phyloP scores from a whole-genome alignment of 2,797 vertebrate genomes.

The Hyperoplus lanceolatus region DNA sequence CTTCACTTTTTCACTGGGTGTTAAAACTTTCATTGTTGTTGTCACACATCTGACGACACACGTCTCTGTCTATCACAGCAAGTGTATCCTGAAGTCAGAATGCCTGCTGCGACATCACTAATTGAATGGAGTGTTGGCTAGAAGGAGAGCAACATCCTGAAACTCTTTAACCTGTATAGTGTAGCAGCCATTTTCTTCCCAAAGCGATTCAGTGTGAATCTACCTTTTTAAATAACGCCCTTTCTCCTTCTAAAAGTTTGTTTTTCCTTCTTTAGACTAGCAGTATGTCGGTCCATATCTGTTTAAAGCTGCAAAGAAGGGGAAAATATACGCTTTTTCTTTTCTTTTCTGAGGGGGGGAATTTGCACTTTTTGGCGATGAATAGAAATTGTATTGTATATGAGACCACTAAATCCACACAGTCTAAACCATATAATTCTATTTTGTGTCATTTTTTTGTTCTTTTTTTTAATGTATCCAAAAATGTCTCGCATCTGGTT shows the following conservation, averaged over 20 bases:
- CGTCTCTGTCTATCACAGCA: slow-evolving; percentile 29
- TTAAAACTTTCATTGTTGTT: slow-evolving; percentile 20
- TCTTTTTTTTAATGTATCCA: slow-evolving; percentile 84
- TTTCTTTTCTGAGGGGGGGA: slow-evolving; percentile 54
- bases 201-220: slow-evolving; percentile 45
- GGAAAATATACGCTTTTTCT: slow-evolving; percentile 69
- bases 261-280: slow-evolving; percentile 56
- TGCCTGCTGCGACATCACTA: slow-evolving; percentile 34
- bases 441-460: slow-evolving; percentile 80
- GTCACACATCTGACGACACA: slow-evolving; percentile 37
- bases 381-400: slow-evolving; percentile 87
- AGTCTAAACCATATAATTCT: slow-evolving; percentile 88
- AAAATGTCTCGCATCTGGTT: slow-evolving; percentile 89
- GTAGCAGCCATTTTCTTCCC: slow-evolving; percentile 39
- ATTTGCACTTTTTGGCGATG: slow-evolving; percentile 89
- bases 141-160: slow-evolving; percentile 23
- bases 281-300: slow-evolving; percentile 75
- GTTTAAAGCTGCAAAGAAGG: slow-evolving; percentile 77
- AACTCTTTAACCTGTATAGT: slow-evolving; percentile 31
- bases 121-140: slow-evolving; percentile 24
- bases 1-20: slow-evolving; percentile 9
- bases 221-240: slow-evolving; percentile 54
- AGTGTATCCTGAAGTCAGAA: slow-evolving; percentile 12
- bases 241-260: slow-evolving; percentile 65
- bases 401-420: slow-evolving; percentile 90